These are phyloP conservation scores for Hesperia comma DNA, from an alignment of 2,888 invertebrate genomes.

Conservation along the genomic window DNA sequence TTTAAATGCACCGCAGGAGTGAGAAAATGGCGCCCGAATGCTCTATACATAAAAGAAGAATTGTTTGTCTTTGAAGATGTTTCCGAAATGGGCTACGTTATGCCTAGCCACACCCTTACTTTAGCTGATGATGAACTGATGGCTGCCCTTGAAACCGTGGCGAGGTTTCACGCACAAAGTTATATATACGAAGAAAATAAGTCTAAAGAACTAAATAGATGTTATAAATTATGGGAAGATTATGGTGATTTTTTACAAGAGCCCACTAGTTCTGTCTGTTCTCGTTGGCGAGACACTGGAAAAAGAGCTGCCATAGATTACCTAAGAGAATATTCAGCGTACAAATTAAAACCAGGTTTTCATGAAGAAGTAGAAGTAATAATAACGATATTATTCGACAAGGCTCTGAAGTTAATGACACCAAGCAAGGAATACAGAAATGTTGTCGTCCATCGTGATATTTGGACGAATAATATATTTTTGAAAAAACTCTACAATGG, in stretches of 20 bases:
- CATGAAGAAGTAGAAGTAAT: slow-evolving; percentile 50
- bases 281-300: slow-evolving; percentile 66
- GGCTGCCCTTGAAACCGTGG: slow-evolving; percentile 69
- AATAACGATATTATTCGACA: slow-evolving; percentile 55
- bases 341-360: slow-evolving; percentile 56
- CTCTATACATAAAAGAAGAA: slow-evolving; percentile 58
- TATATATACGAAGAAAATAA: slow-evolving; percentile 74
- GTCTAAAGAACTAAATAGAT: slow-evolving; percentile 58
- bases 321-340: slow-evolving; percentile 63
- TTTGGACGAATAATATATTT: slow-evolving; percentile 86
- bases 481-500: slow-evolving; percentile 63
- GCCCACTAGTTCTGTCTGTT: slow-evolving; percentile 45
- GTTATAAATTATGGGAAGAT: slow-evolving; percentile 70
- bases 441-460: slow-evolving; percentile 83
- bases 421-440: slow-evolving; percentile 74
- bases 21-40: slow-evolving; percentile 65
- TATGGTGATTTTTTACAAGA: slow-evolving; percentile 63
- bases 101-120: slow-evolving; percentile 56
- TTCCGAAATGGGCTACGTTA: slow-evolving; percentile 59
- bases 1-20: slow-evolving; percentile 49
- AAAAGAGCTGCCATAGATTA: slow-evolving; percentile 66
- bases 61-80: slow-evolving; percentile 75
- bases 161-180: slow-evolving; percentile 78
- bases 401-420: slow-evolving; percentile 60
- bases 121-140: slow-evolving; percentile 68